Evolutionary conservation across 2,113 vertebrate species (phyloP).

Genomic region (Syrmaticus mikado): DNA sequence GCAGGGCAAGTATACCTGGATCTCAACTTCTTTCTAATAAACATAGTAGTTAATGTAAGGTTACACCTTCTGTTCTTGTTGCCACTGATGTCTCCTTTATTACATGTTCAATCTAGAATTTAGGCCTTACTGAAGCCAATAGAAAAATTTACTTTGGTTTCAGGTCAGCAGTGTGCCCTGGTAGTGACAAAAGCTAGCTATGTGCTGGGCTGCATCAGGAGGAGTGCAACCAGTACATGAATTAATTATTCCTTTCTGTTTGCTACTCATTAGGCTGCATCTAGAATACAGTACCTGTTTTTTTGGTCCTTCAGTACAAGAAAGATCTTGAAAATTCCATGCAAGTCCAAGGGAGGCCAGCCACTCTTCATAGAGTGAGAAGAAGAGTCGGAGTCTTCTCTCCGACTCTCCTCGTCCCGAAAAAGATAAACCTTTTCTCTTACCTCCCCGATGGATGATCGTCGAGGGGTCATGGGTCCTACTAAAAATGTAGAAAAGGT

Average conservation of each 20-base stretch:
- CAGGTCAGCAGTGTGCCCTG: conserved; percentile 19
- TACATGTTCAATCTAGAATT: conserved; percentile 37
- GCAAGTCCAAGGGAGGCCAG: not conserved
- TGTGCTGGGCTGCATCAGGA: conserved; percentile 25
- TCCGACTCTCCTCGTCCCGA: too few relatives aligned
- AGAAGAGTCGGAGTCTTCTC: too few relatives aligned
- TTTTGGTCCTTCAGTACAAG: not conserved
- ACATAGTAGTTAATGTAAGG: not conserved
- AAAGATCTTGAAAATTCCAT: not conserved
- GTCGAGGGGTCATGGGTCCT: too few relatives aligned
- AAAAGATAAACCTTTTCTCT: too few relatives aligned
- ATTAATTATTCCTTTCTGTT: not conserved
- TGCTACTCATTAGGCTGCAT: not conserved
- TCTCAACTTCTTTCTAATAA: not conserved
- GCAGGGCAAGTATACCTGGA: not conserved
- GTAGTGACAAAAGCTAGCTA: conserved; percentile 22
- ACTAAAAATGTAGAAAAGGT: too few relatives aligned
- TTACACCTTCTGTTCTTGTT: conserved; percentile 7
- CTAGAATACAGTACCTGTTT: not conserved
- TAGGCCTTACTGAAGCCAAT: conserved; percentile 26
- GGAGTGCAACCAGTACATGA: not conserved
- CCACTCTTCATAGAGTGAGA: not conserved
- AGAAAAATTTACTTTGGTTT: conserved; percentile 52
- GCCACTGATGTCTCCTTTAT: conserved; percentile 12
- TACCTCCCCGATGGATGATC: too few relatives aligned